Evolutionary conservation across 2,113 vertebrate species (phyloP).

Genomic region (Mellivora capensis): DNA sequence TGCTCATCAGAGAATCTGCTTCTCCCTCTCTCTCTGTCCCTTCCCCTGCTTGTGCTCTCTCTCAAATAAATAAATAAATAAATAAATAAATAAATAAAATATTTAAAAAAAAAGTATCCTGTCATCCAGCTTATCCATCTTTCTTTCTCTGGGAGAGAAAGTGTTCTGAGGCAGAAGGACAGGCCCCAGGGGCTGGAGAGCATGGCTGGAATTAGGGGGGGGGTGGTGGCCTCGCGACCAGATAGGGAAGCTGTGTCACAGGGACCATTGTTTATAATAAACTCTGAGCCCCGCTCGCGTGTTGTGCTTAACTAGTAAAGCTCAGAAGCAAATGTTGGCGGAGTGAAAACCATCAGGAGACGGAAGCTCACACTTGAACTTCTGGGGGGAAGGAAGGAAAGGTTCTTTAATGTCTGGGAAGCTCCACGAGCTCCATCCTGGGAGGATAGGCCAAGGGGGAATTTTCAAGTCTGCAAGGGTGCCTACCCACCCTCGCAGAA

Average conservation of each 20-base stretch:
- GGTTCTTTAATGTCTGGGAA: neutral
- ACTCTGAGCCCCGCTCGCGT: accelerated
- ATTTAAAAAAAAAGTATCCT: neutral
- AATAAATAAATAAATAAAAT: too few species aligned
- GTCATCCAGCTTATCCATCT: neutral
- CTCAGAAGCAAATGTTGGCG: neutral
- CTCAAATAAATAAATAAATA: too few species aligned
- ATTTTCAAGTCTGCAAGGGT: neutral
- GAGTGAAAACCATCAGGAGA: neutral
- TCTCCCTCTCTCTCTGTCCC: neutral
- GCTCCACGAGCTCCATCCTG: neutral
- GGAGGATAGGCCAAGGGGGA: too few species aligned
- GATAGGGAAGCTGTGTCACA: neutral
- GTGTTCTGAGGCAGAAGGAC: neutral
- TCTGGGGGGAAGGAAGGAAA: neutral
- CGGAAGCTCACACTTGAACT: neutral
- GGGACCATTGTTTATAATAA: neutral
- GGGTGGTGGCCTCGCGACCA: neutral
- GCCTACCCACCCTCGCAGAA: neutral
- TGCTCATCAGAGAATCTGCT: neutral
- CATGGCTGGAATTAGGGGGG: neutral
- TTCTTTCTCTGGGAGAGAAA: neutral
- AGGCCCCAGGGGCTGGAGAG: neutral
- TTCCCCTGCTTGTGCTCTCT: neutral
- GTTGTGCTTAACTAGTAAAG: neutral